phyloP scores from a whole-genome alignment of 2,888 invertebrate species.

The Argyresthia albistria region DNA sequence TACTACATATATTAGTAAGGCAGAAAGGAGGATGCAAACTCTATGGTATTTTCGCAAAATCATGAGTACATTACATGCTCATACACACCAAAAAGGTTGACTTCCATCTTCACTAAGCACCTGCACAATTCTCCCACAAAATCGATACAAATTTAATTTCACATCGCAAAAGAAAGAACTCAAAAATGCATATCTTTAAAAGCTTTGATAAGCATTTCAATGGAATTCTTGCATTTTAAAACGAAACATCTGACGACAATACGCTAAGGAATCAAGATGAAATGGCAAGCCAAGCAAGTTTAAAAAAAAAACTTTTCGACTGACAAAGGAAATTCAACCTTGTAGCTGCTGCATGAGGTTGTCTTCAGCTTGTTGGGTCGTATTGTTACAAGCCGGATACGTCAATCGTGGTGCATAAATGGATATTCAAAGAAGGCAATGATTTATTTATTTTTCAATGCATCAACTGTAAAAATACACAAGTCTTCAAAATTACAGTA shows the following conservation, averaged over 20 bases:
- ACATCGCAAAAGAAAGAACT: not conserved
- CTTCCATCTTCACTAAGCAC: no score
- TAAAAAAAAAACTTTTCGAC: not conserved
- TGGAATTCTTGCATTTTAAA: not conserved
- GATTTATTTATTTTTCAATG: not conserved
- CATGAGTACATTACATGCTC: no score
- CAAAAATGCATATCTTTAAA: not conserved
- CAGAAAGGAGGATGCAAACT: no score
- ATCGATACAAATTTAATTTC: not conserved
- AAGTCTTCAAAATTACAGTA: no score
- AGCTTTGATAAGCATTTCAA: conserved; percentile 1
- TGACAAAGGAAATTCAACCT: not conserved
- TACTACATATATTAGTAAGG: no score
- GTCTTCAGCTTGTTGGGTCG: not conserved
- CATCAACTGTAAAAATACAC: not conserved
- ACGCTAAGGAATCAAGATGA: not conserved
- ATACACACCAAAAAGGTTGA: no score
- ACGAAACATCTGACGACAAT: not conserved
- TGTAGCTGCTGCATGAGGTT: not conserved
- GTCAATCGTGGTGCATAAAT: not conserved
- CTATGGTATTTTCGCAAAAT: no score
- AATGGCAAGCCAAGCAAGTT: not conserved
- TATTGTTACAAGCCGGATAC: not conserved
- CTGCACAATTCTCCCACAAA: no score
- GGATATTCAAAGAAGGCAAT: not conserved